phyloP scores from a whole-genome alignment of 2,888 invertebrate species.

The Pyrocoelia pectoralis region DNA sequence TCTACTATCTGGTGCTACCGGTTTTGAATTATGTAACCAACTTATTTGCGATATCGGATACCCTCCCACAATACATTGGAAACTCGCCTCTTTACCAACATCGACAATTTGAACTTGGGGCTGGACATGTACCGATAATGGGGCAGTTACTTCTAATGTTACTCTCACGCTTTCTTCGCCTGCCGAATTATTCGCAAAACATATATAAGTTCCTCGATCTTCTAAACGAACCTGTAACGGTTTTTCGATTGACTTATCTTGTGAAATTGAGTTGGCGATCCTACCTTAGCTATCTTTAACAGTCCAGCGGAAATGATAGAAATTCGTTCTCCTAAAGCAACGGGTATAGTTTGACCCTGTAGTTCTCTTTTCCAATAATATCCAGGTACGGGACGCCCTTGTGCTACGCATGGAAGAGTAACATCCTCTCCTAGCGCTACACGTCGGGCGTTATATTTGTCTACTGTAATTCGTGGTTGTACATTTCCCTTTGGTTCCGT shows the following conservation, averaged over 20 bases:
- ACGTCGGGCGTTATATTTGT: slow-evolving; percentile 73
- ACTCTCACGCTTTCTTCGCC: slow-evolving; percentile 84
- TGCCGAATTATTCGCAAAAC: slow-evolving; percentile 90
- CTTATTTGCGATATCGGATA: slow-evolving; percentile 81
- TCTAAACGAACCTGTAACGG: slow-evolving; percentile 67
- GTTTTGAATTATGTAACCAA: slow-evolving; percentile 80
- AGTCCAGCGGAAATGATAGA: slow-evolving; percentile 70
- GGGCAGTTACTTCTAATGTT: slow-evolving; percentile 80
- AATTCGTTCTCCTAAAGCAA: slow-evolving; percentile 71
- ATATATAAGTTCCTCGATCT: slow-evolving; percentile 87
- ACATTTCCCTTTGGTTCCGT: slow-evolving; percentile 80
- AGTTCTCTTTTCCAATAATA: slow-evolving; percentile 84
- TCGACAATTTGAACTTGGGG: slow-evolving; percentile 82
- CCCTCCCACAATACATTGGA: slow-evolving; percentile 88
- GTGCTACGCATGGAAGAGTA: slow-evolving; percentile 79
- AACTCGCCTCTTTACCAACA: slow-evolving; percentile 82
- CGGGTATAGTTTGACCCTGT: slow-evolving; percentile 71
- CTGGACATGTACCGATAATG: slow-evolving; percentile 81
- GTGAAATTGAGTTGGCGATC: neutral
- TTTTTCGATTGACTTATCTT: too few relatives aligned
- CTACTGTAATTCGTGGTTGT: slow-evolving; percentile 76
- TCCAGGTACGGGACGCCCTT: slow-evolving; percentile 81
- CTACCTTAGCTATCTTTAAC: slow-evolving; percentile 70
- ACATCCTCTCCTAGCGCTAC: slow-evolving; percentile 77
- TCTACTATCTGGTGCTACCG: slow-evolving; percentile 57